Evolutionary conservation across 2,888 invertebrate genomes (phyloP).

Genomic region (Drosophila eohydei): DNA sequence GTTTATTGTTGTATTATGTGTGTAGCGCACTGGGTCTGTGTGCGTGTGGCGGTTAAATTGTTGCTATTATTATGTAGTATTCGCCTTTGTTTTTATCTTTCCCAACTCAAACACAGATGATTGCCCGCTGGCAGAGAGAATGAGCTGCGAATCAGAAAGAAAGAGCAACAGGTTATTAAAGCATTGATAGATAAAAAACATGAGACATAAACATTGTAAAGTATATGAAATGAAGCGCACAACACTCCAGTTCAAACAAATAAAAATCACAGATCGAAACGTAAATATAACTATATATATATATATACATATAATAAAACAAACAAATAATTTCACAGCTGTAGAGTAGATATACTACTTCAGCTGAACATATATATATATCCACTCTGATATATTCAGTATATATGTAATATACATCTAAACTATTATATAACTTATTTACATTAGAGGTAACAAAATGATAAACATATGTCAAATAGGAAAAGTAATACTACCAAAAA

Average conservation of each 20-base stretch:
- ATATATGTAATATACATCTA: too few relatives aligned
- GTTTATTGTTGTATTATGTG: constrained; percentile 65
- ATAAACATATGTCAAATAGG: not conserved
- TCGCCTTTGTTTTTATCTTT: constrained; percentile 62
- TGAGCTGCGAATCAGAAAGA: constrained; percentile 40
- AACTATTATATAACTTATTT: too few relatives aligned
- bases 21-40: constrained; percentile 6
- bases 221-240: not conserved
- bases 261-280: not conserved
- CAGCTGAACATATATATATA: not conserved
- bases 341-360: not conserved
- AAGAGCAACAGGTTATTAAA: constrained; percentile 36
- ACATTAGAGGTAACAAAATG: too few relatives aligned
- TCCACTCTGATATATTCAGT: not conserved
- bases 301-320: not conserved
- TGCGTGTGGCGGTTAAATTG: constrained; percentile 23
- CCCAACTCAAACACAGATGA: constrained; percentile 47
- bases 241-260: not conserved
- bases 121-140: constrained; percentile 40
- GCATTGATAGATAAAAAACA: constrained; percentile 13
- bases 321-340: not conserved
- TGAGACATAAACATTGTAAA: not conserved
- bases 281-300: not conserved
- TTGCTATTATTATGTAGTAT: constrained; percentile 45
- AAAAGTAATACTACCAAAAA: not conserved